Percentiles rank a stretch among this genome's conserved stretches.
Evolutionary conservation across 2,113 vertebrate genomes (phyloP).

Genomic region (Tapirus terrestris): DNA sequence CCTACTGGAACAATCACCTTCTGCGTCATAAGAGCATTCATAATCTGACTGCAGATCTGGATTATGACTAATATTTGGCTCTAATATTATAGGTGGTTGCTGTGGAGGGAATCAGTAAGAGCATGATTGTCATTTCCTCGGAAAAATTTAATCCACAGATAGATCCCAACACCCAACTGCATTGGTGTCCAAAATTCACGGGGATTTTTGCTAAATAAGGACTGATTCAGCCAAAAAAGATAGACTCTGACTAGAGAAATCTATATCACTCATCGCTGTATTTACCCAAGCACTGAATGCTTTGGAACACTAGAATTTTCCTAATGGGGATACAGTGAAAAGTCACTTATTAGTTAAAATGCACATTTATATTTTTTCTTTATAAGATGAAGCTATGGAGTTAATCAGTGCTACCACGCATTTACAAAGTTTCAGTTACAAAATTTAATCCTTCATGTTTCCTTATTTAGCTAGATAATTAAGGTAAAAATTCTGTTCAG

Average conservation of each 20-base stretch:
- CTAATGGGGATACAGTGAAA: neutral
- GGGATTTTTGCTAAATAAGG: conserved; percentile 74
- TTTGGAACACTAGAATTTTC: conserved; percentile 33
- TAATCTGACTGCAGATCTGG: neutral
- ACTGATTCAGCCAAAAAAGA: conserved; percentile 58
- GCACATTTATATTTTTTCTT: neutral
- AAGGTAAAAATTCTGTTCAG: neutral
- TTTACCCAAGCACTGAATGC: conserved; percentile 19
- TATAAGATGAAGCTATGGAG: neutral
- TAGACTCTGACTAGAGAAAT: conserved; percentile 56
- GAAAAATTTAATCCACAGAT: conserved; percentile 74
- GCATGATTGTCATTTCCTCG: conserved; percentile 70
- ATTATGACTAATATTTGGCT: conserved; percentile 69
- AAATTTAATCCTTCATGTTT: conserved; percentile 25
- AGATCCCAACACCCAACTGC: conserved; percentile 30
- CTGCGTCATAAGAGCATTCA: conserved; percentile 36
- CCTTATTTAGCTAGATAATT: neutral
- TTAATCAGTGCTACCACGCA: neutral
- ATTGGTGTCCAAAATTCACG: conserved; percentile 42
- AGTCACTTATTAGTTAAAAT: conserved; percentile 57
- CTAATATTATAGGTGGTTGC: conserved; percentile 52
- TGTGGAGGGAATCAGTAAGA: conserved; percentile 26
- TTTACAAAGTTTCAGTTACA: neutral
- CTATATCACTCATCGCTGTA: neutral
- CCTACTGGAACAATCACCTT: neutral